Base-by-base conservation (phyloP, 1,140 invertebrate species). In the Drosophila seguyi region DNA sequence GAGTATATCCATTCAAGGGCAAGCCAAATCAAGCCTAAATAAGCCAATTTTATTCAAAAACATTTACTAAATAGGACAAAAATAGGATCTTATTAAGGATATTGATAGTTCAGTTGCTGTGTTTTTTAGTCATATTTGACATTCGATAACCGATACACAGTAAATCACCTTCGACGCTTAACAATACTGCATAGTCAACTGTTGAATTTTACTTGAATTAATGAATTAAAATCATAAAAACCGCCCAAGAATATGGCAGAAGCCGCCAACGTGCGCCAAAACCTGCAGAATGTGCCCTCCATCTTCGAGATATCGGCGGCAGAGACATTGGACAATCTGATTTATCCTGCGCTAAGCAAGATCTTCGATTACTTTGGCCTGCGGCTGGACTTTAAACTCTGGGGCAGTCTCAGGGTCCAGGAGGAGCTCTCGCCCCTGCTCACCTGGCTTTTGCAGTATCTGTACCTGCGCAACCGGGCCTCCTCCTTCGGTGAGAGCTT, bases 231-330 rank as follows among this genome's bases (percentile, higher is more conserved):
- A 31, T 27, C 31, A 38, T 38, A 38, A 27, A 31, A 31, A n/a
- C 2, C 11, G 29, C 6, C 0, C 31, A 39, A 34, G 0, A 31
- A 1, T 20, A 90, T 90, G 86, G 86, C 86, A 11, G 87, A 86
- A 68, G 87, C 82, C 14, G 91, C 90, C 11, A 92, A 91, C 57
- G 74, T 92, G 39, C 86, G 90, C 22, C 88, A 92, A 53, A 92
- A 92, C 79, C 65, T 92, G 10, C 90, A 92, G 44, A 91, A 92
- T 78, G 72, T 87, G 6, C 91, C 92, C 20, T 92, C 92, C 7
- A 92, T 92, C 39, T 92, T 92, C 52, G 92, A 92, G 72, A 91
- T 92, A 41, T 88, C 87, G 2, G 91, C 91, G 1, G 87, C 92
- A 1, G 90, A 92, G 66, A 92, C 90, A 5, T 47, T 92, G 31